Evolutionary conservation across 2,888 invertebrate species (phyloP).

Genomic region (Epirrhoe tristata): DNA sequence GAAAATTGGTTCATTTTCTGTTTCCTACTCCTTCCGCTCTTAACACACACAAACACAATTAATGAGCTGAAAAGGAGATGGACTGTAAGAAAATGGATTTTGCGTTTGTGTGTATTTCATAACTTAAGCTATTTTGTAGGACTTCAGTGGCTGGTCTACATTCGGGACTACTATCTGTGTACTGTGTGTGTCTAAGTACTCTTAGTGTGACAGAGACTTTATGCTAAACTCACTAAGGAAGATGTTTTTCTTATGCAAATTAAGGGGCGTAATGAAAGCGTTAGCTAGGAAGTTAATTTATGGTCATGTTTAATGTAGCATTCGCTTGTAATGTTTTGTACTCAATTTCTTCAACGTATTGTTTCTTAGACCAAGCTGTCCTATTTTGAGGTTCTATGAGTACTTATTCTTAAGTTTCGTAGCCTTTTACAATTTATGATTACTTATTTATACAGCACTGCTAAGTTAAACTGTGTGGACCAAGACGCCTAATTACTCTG

Average conservation of each 20-base stretch:
- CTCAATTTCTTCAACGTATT: background rate
- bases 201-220: constrained; percentile 14
- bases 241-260: constrained; percentile 56
- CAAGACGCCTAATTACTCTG: too few species aligned
- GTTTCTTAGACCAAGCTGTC: background rate
- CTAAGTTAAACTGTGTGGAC: too few species aligned
- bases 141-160: background rate
- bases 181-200: too few species aligned
- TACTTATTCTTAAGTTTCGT: background rate
- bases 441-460: too few species aligned
- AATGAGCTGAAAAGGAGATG: too few species aligned
- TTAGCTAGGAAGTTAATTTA: constrained; percentile 33
- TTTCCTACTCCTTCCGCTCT: too few species aligned
- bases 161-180: too few species aligned
- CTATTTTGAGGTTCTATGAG: background rate
- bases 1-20: too few species aligned
- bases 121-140: too few species aligned
- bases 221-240: constrained; percentile 26
- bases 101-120: too few species aligned
- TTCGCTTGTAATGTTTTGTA: constrained; percentile 14
- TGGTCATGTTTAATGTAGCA: constrained; percentile 28
- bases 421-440: background rate
- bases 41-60: too few species aligned
- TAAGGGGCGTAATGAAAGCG: constrained; percentile 32
- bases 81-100: too few species aligned